phyloP scores from a whole-genome alignment of 2,888 invertebrate genomes.

The Limnephilus lunatus region DNA sequence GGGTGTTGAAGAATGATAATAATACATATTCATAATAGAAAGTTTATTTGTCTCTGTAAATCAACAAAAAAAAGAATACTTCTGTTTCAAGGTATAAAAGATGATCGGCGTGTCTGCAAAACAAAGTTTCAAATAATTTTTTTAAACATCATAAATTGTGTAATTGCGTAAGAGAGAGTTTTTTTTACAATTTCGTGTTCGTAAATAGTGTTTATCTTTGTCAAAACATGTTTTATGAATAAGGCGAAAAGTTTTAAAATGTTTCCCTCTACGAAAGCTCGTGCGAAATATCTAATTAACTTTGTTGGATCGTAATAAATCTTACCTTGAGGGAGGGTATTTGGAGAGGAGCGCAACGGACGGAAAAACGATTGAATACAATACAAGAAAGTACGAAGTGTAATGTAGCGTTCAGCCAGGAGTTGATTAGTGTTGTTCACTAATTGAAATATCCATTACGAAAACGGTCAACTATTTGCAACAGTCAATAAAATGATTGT shows the following conservation, averaged over 20 bases:
- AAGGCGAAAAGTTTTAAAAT: neutral
- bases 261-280: neutral
- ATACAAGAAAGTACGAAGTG: neutral
- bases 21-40: neutral
- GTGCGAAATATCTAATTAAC: neutral
- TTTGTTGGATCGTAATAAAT: neutral
- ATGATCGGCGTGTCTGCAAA: neutral
- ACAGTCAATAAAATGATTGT: neutral
- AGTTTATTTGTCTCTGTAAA: neutral
- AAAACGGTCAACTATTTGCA: neutral
- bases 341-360: neutral
- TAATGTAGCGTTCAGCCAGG: neutral
- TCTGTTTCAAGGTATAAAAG: neutral
- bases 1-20: neutral
- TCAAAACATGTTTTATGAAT: neutral
- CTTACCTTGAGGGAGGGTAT: neutral
- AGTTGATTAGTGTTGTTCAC: neutral
- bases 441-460: neutral
- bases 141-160: neutral
- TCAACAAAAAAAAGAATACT: conserved; percentile 12
- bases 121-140: neutral
- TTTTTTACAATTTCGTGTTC: neutral
- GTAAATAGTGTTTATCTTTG: neutral
- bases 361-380: neutral
- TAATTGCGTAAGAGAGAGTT: neutral